Evolutionary conservation across 2,888 invertebrate species (phyloP), one percentile per base, ranked within the genome.

Genomic region (Phymatocera aterrima): DNA sequence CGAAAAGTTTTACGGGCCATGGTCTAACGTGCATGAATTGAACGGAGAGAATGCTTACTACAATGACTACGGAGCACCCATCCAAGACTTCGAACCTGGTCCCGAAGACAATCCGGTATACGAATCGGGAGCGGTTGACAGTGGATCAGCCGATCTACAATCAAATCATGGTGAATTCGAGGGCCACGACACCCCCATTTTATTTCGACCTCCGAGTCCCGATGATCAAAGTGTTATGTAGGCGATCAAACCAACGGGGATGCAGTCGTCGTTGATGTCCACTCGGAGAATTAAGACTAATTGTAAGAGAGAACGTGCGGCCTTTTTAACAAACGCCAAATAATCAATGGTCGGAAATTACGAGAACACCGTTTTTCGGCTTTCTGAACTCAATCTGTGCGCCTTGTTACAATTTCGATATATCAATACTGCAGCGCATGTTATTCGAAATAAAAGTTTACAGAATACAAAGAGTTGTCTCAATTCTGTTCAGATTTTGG

Each of bases 11-110:
- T 78, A 78, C 78, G 83, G 82, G 8, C 82, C 83, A 4, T 83
- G 84, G 82, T 78, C 51, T 28, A 77, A 78, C 2, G 54, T 79
- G 31, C 74, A 77, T 15, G 84, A 85, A 78, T 78, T 78, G 34
- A 85, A 83, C 48, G 84, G 83, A 4, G 83, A 85, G 68, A 81
- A 83, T 68, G 77, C 81, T 57, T 81, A 81, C 74, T 84, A 83
- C 64, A 61, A 78, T 37, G 86, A 86, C 79, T 86, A 86, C 77
- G 85, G 80, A 21, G 79, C 78, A 4, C 77, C 61, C 6, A 72
- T 82, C 18, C 43, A 79, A 60, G 81, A 83, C 70, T 82, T 79
- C 72, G 77, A 54, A 37, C 54, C 79, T 18, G 80, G 70, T 54
- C 78, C 79, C 0, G 48, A 43, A 40, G 65, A 78, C 48, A 77